Conservation (phyloP, 2,113 vertebrate species). For the Polyodon spathula region DNA sequence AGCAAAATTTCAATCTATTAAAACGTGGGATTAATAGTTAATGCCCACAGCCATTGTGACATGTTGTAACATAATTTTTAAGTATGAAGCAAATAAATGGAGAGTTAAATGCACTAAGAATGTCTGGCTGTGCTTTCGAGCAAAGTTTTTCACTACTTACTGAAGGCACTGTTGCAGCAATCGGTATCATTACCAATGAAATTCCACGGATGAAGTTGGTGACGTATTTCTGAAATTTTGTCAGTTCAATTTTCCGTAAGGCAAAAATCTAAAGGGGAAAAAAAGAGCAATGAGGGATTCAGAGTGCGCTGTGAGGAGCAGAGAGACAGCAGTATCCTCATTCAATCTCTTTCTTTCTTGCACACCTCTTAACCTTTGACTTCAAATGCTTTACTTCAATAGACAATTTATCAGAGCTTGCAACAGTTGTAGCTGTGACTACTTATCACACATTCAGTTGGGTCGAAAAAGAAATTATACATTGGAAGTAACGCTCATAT, state of each 20-base stretch:
- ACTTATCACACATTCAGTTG: too few species aligned
- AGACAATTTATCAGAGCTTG: too few species aligned
- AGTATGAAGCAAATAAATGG: too few species aligned
- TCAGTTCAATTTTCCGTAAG: slow-evolving; percentile 46
- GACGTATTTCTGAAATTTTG: slow-evolving; percentile 57
- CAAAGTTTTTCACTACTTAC: slow-evolving; percentile 46
- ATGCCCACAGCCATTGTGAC: background rate
- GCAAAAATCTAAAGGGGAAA: slow-evolving; percentile 64
- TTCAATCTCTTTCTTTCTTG: background rate
- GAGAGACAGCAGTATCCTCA: background rate
- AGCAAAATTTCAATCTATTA: too few species aligned
- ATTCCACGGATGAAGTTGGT: slow-evolving; percentile 59
- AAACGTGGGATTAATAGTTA: background rate
- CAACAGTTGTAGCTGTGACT: too few species aligned
- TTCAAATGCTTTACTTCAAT: too few species aligned
- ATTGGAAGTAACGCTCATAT: too few species aligned
- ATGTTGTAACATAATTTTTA: too few species aligned
- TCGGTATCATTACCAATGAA: slow-evolving; percentile 75
- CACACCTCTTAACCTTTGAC: too few species aligned
- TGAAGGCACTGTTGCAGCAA: slow-evolving; percentile 78
- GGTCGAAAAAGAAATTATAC: too few species aligned
- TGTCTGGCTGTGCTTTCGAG: background rate
- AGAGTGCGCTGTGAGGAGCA: background rate
- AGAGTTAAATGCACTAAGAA: too few species aligned
- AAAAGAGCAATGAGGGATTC: background rate